phyloP scores from a whole-genome alignment of 2,113 vertebrate genomes.

The Tautogolabrus adspersus region DNA sequence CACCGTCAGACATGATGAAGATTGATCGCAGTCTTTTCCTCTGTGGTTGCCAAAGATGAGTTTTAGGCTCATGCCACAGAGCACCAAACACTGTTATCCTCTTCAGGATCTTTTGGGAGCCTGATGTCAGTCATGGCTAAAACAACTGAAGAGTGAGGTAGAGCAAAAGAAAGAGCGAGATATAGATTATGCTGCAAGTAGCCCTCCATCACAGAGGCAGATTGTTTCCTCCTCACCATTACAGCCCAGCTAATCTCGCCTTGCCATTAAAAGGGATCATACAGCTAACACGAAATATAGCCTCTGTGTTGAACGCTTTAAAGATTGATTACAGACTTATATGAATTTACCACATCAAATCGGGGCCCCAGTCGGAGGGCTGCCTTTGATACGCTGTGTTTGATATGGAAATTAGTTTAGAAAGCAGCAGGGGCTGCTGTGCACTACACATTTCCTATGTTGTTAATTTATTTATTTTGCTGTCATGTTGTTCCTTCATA shows the following conservation, averaged over 20 bases:
- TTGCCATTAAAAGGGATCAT: conserved; percentile 73
- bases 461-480: conserved; percentile 81
- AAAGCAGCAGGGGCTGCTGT: conserved; percentile 68
- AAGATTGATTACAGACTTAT: conserved; percentile 84
- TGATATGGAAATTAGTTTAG: conserved; percentile 80
- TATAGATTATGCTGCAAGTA: neutral
- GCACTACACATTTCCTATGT: conserved; percentile 70
- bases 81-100: conserved; percentile 27
- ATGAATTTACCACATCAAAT: conserved; percentile 81
- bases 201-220: conserved; percentile 27
- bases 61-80: conserved; percentile 16
- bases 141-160: conserved; percentile 1
- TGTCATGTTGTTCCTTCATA: conserved; percentile 67
- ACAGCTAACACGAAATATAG: conserved; percentile 77
- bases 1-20: conserved; percentile 39
- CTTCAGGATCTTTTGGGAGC: conserved; percentile 30
- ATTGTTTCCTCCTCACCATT: conserved; percentile 56
- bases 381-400: conserved; percentile 75
- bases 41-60: conserved; percentile 26
- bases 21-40: conserved; percentile 43
- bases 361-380: conserved; percentile 66
- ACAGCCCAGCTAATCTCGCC: conserved; percentile 58
- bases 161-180: conserved; percentile 14
- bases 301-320: conserved; percentile 77
- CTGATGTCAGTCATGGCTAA: conserved; percentile 33